Evolutionary conservation across 2,113 vertebrate genomes (phyloP), one percentile per base, ranked within the genome.

Genomic region (Hippopotamus amphibius): DNA sequence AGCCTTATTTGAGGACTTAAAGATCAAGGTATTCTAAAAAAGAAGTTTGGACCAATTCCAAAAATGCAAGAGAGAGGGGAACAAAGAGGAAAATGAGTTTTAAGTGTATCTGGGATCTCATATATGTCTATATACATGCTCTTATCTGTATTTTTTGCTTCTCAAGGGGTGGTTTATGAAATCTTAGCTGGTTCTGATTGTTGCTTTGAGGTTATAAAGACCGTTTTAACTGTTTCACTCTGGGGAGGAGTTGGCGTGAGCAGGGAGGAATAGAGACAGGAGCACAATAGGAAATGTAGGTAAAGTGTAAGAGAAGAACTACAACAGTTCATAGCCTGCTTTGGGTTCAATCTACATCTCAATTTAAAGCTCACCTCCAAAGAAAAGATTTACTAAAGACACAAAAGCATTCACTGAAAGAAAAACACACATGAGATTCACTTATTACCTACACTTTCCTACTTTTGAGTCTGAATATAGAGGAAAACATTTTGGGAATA

Each of bases 1-100:
- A 53, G 43, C 2, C 37, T 63, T 96, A 59, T 71, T 30, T n/a
- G 46, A 84, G 48, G 11, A 80, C 71, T 76, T 90, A 16, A 97
- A 43, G 63, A 97, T 97, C 91, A 97, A 97, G 26, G n/a, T 26
- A 94, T 88, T 90, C 71, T 81, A 77, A 95, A 71, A 71, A 74
- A 96, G 85, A 53, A 92, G 53, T 93, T 82, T 85, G 66, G 6
- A 17, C 22, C 79, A 16, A n/a, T 17, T 88, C 68, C 48, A 92
- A 79, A 97, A 81, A 24, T n/a, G 72, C 14, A 79, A 43, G 13
- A 59, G 8, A 61, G 8, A 84, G 3, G 41, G 13, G 7, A 85
- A 50, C 16, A 76, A 65, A 66, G 28, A 93, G 24, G 14, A 91
- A 86, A 96, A 91, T 69, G 2, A 76, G 82, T 95, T 85, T 71